A percentile compares a stretch with the other conserved stretches of the same genome.
These are phyloP conservation scores for Cossypha caffra DNA, from an alignment of 2,797 vertebrate species.

Conservation along the genomic window DNA sequence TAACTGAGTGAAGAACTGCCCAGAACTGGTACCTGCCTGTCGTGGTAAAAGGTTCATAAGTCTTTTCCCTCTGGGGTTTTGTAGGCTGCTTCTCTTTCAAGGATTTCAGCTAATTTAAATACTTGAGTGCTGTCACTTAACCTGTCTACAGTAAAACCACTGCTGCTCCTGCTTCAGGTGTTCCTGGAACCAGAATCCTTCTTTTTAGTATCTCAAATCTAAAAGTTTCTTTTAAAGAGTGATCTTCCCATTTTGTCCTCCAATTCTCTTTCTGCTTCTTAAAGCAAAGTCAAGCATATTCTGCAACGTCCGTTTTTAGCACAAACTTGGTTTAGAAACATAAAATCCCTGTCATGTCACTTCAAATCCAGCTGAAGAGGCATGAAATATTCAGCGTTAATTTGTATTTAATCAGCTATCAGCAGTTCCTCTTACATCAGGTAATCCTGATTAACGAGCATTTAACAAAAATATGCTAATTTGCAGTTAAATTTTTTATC, in stretches of 20 bases:
- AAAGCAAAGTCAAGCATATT: neutral
- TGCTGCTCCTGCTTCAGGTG: neutral
- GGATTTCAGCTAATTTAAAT: neutral
- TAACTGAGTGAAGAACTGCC: neutral
- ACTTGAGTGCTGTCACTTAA: neutral
- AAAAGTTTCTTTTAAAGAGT: neutral
- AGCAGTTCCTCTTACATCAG: neutral
- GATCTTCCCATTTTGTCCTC: neutral
- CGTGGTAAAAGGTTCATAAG: neutral
- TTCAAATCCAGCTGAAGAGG: constrained; percentile 13
- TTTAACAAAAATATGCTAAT: neutral
- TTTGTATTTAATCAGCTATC: constrained; percentile 20
- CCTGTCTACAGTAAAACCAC: neutral
- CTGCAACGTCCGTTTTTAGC: neutral
- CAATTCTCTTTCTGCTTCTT: neutral
- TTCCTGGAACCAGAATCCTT: neutral
- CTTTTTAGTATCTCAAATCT: neutral
- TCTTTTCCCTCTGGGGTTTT: neutral
- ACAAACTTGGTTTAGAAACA: neutral
- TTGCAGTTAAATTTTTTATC: neutral
- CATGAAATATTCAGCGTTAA: neutral
- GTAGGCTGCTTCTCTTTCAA: neutral
- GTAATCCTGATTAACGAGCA: neutral
- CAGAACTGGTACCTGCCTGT: neutral
- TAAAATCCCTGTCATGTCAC: neutral